Evolutionary conservation across 2,797 vertebrate genomes (phyloP).

Genomic region (Poecilia velifera): DNA sequence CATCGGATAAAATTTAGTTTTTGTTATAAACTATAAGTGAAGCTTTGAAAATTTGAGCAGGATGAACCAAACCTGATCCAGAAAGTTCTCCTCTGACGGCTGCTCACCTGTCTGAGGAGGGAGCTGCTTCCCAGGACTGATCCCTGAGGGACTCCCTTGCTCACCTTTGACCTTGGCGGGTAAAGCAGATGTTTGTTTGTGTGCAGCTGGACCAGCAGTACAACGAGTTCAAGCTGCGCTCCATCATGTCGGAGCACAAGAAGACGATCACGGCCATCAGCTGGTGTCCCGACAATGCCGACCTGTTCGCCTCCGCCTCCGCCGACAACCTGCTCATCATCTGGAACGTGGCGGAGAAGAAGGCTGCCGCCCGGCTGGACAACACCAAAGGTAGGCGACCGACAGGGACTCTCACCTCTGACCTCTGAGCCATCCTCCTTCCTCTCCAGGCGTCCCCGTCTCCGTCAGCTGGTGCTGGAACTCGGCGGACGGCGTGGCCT

Average conservation of each 20-base stretch:
- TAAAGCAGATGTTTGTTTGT: not conserved
- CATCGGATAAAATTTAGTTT: too few relatives aligned
- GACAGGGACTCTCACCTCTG: not conserved
- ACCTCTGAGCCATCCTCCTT: not conserved
- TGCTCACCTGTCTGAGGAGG: too few relatives aligned
- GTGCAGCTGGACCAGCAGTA: slow-evolving; percentile 91
- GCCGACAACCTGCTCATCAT: slow-evolving; percentile 93
- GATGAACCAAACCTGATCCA: too few relatives aligned
- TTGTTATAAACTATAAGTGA: too few relatives aligned
- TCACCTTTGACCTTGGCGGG: not conserved
- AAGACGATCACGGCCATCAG: slow-evolving; percentile 97
- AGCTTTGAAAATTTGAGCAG: too few relatives aligned
- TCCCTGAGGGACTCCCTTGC: not conserved
- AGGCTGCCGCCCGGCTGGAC: slow-evolving; percentile 89
- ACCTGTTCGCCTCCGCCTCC: slow-evolving; percentile 92
- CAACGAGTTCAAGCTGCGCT: slow-evolving; percentile 92
- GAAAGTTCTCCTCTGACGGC: too few relatives aligned
- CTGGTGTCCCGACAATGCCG: slow-evolving; percentile 93
- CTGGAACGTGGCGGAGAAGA: slow-evolving; percentile 95
- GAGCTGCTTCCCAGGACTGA: not conserved
- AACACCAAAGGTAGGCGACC: slow-evolving; percentile 73
- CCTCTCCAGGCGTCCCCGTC: slow-evolving; percentile 84
- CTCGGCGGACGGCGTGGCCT: slow-evolving; percentile 85
- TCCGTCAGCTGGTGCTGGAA: slow-evolving; percentile 97
- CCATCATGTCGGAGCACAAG: slow-evolving; percentile 99